Percentiles rank a stretch among this genome's conserved stretches.
Evolutionary conservation across 2,113 vertebrate species (phyloP).

Genomic region (Xenopus laevis): DNA sequence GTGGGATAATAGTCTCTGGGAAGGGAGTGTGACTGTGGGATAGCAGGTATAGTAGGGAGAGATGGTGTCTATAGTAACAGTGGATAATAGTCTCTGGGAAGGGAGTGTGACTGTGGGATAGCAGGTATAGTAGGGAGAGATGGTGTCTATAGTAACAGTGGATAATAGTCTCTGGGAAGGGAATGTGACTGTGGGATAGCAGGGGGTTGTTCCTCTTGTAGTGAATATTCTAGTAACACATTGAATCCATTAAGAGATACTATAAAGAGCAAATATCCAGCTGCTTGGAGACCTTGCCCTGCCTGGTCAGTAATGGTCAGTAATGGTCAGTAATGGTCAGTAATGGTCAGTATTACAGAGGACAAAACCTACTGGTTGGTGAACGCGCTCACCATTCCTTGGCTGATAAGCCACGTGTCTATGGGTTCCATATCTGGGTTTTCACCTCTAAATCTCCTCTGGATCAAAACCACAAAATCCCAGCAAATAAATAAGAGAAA

Average conservation of each 20-base stretch:
- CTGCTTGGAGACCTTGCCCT: constrained; percentile 54
- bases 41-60: too few relatives aligned
- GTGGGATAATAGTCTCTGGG: too few relatives aligned
- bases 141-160: too few relatives aligned
- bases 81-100: too few relatives aligned
- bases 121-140: too few relatives aligned
- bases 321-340: too few relatives aligned
- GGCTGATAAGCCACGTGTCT: constrained; percentile 99
- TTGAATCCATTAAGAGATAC: background rate
- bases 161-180: too few relatives aligned
- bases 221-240: background rate
- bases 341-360: constrained; percentile 60
- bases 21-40: too few relatives aligned
- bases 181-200: too few relatives aligned
- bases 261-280: constrained; percentile 8
- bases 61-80: too few relatives aligned
- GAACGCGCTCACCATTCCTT: constrained; percentile 98
- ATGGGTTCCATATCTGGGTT: constrained; percentile 92
- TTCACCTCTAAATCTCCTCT: constrained; percentile 89
- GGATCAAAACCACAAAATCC: constrained; percentile 76
- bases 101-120: too few relatives aligned
- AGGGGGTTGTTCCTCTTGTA: too few relatives aligned
- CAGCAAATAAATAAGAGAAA: constrained; percentile 44
- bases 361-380: constrained; percentile 56
- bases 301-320: constrained; percentile 53